These are phyloP conservation scores for Myanophis thanlyinensis DNA, from an alignment of 2,113 vertebrate species.

Conservation along the genomic window DNA sequence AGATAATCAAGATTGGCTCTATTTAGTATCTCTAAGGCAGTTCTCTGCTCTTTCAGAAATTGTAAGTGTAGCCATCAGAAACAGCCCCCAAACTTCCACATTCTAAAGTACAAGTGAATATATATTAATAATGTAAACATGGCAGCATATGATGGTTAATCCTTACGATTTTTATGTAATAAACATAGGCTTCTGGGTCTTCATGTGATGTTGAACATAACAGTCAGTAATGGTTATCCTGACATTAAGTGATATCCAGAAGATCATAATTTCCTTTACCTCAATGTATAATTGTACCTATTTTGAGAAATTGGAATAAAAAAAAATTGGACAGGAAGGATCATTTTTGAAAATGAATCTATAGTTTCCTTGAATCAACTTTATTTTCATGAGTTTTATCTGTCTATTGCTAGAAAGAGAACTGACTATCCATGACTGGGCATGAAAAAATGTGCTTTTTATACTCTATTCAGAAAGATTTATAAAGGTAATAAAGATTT, in stretches of 20 bases:
- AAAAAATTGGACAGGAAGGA: neutral
- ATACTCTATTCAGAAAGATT: constrained; percentile 34
- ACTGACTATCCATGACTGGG: neutral
- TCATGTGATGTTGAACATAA: neutral
- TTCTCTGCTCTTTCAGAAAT: neutral
- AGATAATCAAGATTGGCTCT: neutral
- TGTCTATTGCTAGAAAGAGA: constrained; percentile 41
- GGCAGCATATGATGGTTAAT: neutral
- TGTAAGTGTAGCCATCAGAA: neutral
- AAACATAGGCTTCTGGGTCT: neutral
- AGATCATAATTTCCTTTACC: neutral
- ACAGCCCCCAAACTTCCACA: neutral
- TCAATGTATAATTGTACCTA: neutral
- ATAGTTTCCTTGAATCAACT: constrained; percentile 20
- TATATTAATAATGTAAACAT: neutral
- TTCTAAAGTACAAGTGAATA: neutral
- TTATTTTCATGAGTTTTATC: constrained; percentile 34
- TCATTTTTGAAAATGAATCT: constrained; percentile 25
- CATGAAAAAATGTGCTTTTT: constrained; percentile 14
- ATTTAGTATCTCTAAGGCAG: neutral
- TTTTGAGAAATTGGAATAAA: constrained; percentile 32
- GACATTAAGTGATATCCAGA: neutral
- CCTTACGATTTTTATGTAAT: neutral
- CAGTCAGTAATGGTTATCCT: neutral
- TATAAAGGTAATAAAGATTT: constrained; percentile 38